Conservation (phyloP, 2,888 invertebrate species). For the Lasioglossum pauxillum region DNA sequence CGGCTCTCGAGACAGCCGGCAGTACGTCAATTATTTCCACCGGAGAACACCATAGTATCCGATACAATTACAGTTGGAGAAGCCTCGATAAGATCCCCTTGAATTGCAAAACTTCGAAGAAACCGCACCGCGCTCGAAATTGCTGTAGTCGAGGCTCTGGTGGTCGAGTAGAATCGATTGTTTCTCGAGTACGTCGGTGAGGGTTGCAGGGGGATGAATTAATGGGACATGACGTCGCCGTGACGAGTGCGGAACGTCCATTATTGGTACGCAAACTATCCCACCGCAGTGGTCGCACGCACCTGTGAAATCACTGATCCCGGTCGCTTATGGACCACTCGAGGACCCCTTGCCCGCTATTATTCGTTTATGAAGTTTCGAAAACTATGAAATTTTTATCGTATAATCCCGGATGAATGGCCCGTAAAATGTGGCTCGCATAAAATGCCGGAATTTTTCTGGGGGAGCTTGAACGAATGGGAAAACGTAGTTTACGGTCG, state of each 20-base stretch:
- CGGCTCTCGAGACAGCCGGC: background rate
- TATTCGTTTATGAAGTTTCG: background rate
- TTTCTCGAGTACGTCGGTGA: slow-evolving; percentile 22
- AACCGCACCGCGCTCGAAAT: background rate
- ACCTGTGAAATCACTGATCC: background rate
- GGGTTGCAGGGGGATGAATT: slow-evolving; percentile 9
- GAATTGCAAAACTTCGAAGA: background rate
- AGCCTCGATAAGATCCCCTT: background rate
- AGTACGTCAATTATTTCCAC: background rate
- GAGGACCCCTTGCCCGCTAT: background rate
- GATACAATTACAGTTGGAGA: background rate
- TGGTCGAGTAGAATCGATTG: background rate
- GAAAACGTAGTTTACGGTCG: background rate
- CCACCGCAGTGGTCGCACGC: slow-evolving; percentile 41
- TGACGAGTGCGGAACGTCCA: slow-evolving; percentile 38
- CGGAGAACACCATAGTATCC: background rate
- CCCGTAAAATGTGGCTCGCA: background rate
- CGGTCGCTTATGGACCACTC: background rate
- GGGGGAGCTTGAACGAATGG: background rate
- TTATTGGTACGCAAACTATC: slow-evolving; percentile 59
- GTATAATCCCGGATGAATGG: background rate
- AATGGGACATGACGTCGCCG: slow-evolving; percentile 25
- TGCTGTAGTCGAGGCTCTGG: background rate
- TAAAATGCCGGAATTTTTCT: background rate
- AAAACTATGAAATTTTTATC: background rate